phyloP scores from a whole-genome alignment of 2,113 vertebrate species.

The Neolamprologus sp. region DNA sequence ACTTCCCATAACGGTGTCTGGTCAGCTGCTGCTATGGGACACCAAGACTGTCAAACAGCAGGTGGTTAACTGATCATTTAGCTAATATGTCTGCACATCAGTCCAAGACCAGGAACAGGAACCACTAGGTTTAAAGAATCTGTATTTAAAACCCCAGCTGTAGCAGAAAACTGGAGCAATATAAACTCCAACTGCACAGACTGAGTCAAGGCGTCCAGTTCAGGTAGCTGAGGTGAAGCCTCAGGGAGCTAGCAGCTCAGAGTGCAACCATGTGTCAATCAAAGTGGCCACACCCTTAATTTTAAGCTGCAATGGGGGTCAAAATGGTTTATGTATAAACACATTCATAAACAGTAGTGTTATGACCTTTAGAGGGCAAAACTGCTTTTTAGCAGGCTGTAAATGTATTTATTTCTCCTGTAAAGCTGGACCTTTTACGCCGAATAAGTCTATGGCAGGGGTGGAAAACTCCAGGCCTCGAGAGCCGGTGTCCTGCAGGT shows the following conservation, averaged over 20 bases:
- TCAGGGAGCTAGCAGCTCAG: background rate
- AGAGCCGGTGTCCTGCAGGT: background rate
- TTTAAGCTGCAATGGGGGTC: background rate
- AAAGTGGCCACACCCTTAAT: background rate
- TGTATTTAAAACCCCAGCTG: background rate
- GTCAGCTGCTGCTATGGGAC: slow-evolving; percentile 92
- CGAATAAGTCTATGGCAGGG: background rate
- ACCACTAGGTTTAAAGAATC: background rate
- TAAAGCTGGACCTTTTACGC: background rate
- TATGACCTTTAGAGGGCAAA: background rate
- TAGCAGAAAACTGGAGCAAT: background rate
- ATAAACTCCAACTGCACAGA: background rate
- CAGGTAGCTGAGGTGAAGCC: background rate
- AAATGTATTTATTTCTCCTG: background rate
- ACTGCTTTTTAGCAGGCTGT: background rate
- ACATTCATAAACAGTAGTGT: background rate
- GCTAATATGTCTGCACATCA: background rate
- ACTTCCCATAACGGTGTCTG: slow-evolving; percentile 69
- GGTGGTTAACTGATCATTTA: slow-evolving; percentile 59
- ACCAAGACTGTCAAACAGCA: slow-evolving; percentile 97
- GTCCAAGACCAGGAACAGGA: background rate
- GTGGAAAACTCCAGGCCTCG: background rate
- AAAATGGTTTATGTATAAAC: background rate
- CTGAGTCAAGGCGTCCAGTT: background rate
- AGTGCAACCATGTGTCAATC: background rate